A percentile compares a stretch with the other conserved stretches of the same genome.
Evolutionary conservation across 2,797 vertebrate species (phyloP).

Genomic region (Champsocephalus gunnari): DNA sequence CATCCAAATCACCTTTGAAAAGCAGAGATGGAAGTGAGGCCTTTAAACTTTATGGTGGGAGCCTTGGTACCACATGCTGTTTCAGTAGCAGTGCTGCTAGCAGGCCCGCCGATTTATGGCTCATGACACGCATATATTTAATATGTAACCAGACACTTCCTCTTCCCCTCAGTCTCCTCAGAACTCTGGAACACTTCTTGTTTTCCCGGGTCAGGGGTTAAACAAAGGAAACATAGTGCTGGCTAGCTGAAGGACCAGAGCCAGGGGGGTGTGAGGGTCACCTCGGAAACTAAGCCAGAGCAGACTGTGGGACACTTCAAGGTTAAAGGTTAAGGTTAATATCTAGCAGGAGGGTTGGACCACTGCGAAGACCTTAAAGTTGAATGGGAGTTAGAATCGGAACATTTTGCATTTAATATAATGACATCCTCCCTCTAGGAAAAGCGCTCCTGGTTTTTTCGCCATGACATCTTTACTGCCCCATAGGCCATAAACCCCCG

Average conservation of each 20-base stretch:
- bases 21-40: slow-evolving; percentile 75
- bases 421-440: slow-evolving; percentile 33
- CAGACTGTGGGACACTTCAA: slow-evolving; percentile 67
- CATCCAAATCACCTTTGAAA: slow-evolving; percentile 72
- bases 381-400: slow-evolving; percentile 31
- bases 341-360: slow-evolving; percentile 47
- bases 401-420: slow-evolving; percentile 40
- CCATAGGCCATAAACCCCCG: slow-evolving; percentile 67
- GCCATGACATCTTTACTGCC: slow-evolving; percentile 79
- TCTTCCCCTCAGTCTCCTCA: slow-evolving; percentile 90
- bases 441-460: slow-evolving; percentile 52
- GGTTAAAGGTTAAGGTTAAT: slow-evolving; percentile 85
- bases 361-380: slow-evolving; percentile 41
- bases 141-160: slow-evolving; percentile 99
- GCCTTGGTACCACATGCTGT: slow-evolving; percentile 81
- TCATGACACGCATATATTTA: slow-evolving; percentile 96
- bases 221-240: slow-evolving; percentile 95
- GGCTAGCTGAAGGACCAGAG: slow-evolving; percentile 82
- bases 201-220: slow-evolving; percentile 96
- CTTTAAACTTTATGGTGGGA: slow-evolving; percentile 86
- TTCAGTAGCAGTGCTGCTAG: slow-evolving; percentile 85
- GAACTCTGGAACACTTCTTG: slow-evolving; percentile 92
- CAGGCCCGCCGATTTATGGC: slow-evolving; percentile 90
- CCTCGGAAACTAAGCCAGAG: slow-evolving; percentile 26
- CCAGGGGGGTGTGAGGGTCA: slow-evolving; percentile 54